Conservation (phyloP, 2,113 vertebrate genomes). For the Anser brachyrhynchus region DNA sequence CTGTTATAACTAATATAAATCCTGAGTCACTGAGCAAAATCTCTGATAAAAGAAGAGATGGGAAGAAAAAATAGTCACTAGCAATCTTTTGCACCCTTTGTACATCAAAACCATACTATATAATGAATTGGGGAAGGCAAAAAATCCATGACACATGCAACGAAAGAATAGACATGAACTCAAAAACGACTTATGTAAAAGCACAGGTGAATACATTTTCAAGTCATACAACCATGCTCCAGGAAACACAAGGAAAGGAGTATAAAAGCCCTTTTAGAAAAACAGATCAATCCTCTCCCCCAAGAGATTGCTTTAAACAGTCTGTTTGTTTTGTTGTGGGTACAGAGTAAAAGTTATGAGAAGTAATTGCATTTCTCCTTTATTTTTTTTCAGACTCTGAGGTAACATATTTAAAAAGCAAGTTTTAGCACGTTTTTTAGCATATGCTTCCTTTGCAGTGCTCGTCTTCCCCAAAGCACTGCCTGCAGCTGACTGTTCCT, state of each 20-base stretch:
- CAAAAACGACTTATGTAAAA: neutral
- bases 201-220: neutral
- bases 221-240: neutral
- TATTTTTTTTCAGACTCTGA: neutral
- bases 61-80: constrained; percentile 6
- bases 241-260: neutral
- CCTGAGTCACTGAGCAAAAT: neutral
- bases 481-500: neutral
- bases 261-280: neutral
- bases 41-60: neutral
- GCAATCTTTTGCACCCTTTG: neutral
- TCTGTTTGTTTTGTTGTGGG: neutral
- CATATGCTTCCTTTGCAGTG: neutral
- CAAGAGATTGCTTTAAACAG: neutral
- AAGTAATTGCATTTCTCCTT: neutral
- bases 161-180: neutral
- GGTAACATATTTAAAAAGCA: neutral
- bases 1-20: neutral
- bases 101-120: neutral
- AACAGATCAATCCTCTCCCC: neutral
- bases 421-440: neutral
- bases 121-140: neutral
- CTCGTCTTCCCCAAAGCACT: neutral
- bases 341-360: neutral
- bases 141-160: neutral